Evolutionary conservation across 2,113 vertebrate genomes (phyloP), one percentile per base, ranked within the genome.

Genomic region (Trogon surrucura): DNA sequence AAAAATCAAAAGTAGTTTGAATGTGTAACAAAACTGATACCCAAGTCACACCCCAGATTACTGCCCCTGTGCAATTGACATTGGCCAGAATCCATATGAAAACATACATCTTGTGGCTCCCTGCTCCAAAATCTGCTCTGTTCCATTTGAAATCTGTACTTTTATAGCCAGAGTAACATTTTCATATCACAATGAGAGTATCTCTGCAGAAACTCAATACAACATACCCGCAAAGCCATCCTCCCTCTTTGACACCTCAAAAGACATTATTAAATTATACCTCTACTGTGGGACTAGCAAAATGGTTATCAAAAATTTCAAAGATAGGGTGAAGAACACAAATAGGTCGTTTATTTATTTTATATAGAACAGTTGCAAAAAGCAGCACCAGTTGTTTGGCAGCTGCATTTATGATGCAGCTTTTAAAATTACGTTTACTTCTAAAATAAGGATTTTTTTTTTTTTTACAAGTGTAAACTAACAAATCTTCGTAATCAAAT

Each of bases 1-100:
- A n/a, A 95, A 80, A 87, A 65, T 83, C 47, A 95, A 75, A 97
- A 96, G 92, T 41, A 95, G 73, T 51, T 67, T 95, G 54, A 94
- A 88, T 80, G 93, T 95, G 78, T 84, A 91, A 74, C 92, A 97
- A 94, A 97, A 95, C 64, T 71, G 93, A 97, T 92, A 96, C 81
- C 60, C 34, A 95, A 96, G 88, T 95, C 96, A 95, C 61, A 0
- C 72, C 60, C 79, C 91, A 96, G 91, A 97, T 92, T 94, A 97
- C 6, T 91, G 60, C 61, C 84, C 77, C 93, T 75, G 53, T 88
- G 61, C 83, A 96, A 96, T 4, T 94, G 95, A 95, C 71, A 74
- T 91, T 94, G 96, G 93, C 81, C 66, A 77, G 66, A 78, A 88
- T 92, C 91, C 81, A 95, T 30, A 38, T 27, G 36, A 82, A 96